These are phyloP conservation scores for Gastrophryne carolinensis DNA, from an alignment of 2,797 vertebrate genomes.

Conservation along the genomic window DNA sequence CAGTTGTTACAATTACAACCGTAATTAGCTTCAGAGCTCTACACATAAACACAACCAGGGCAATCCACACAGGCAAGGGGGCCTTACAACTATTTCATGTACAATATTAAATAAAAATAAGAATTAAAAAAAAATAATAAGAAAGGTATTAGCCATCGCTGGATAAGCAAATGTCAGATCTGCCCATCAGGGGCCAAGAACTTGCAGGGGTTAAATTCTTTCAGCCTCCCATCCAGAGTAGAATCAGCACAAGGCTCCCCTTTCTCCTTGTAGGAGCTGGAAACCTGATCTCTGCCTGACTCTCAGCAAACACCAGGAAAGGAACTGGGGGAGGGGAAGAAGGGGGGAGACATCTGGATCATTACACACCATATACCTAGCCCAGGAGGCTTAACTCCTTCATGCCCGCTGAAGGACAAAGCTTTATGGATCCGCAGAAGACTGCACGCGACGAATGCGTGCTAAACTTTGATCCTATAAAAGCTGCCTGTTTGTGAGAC, in stretches of 20 bases:
- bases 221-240: slow-evolving; percentile 24
- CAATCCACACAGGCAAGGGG: background rate
- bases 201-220: slow-evolving; percentile 43
- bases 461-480: too few relatives aligned
- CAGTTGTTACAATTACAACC: slow-evolving; percentile 28
- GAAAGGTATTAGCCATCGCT: background rate
- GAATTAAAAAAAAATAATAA: background rate
- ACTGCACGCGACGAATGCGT: too few relatives aligned
- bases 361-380: slow-evolving; percentile 49
- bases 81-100: background rate
- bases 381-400: slow-evolving; percentile 24
- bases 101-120: background rate
- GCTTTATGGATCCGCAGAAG: too few relatives aligned
- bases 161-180: background rate
- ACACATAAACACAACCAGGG: background rate
- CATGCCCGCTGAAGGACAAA: background rate
- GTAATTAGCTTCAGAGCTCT: slow-evolving; percentile 8
- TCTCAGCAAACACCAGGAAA: slow-evolving; percentile 57
- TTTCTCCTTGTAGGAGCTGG: slow-evolving; percentile 51
- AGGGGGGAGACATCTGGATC: slow-evolving; percentile 53
- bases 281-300: slow-evolving; percentile 60
- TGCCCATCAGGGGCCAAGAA: background rate
- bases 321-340: slow-evolving; percentile 11
- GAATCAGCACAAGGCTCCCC: slow-evolving; percentile 51
- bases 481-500: too few relatives aligned